Percentiles rank a stretch among this genome's conserved stretches.
These are phyloP conservation scores for Apostichopus californicus DNA, from an alignment of 35 echinoderm and acorn worm genomes.

Conservation along the genomic window DNA sequence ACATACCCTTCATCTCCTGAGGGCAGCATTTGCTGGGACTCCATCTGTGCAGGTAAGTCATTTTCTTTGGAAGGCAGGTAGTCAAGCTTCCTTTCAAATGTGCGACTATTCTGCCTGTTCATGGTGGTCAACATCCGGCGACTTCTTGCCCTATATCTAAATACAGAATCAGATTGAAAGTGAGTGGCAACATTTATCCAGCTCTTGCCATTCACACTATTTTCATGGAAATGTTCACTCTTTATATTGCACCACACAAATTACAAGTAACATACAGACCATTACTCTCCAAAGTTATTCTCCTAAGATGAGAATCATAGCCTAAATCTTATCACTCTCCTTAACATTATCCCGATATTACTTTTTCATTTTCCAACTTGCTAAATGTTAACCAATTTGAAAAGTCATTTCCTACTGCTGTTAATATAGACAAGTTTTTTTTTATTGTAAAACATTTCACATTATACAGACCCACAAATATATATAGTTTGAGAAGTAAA, in stretches of 20 bases:
- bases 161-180: neutral
- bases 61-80: neutral
- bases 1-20: neutral
- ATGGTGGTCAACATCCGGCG: conserved; percentile 68
- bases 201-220: neutral
- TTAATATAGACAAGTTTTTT: too few species aligned
- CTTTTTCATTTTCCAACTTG: too few species aligned
- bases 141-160: conserved; percentile 80
- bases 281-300: neutral
- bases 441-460: too few species aligned
- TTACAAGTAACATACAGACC: neutral
- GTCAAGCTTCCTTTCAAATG: conserved; percentile 25
- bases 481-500: too few species aligned
- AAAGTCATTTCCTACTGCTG: too few species aligned
- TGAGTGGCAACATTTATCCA: neutral
- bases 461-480: too few species aligned
- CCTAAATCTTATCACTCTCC: too few species aligned
- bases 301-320: too few species aligned
- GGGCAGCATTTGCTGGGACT: neutral
- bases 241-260: neutral
- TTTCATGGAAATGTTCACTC: neutral
- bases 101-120: conserved; percentile 68
- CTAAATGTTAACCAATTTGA: too few species aligned
- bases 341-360: too few species aligned
- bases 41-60: neutral